phyloP scores from a whole-genome alignment of 2,888 invertebrate species.

The Scaptomyza caliginosa region DNA sequence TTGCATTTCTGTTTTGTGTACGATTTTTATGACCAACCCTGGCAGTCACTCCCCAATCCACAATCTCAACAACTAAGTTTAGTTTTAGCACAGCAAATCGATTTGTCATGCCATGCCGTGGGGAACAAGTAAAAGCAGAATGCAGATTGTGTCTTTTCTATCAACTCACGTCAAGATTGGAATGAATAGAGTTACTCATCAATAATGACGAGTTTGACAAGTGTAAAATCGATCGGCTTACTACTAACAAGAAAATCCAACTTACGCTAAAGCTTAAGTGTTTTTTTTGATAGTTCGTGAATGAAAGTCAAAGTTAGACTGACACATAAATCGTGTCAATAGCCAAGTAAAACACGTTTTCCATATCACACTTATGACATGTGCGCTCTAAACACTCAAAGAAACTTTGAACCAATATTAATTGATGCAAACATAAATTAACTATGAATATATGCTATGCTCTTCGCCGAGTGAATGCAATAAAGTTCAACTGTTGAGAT shows the following conservation, averaged over 20 bases:
- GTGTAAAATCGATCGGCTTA: constrained; percentile 5
- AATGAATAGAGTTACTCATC: neutral
- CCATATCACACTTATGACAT: constrained; percentile 6
- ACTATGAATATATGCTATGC: too few species aligned
- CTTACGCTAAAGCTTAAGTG: constrained; percentile 15
- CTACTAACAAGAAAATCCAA: too few species aligned
- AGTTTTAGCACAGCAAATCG: constrained; percentile 47
- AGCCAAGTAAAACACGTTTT: constrained; percentile 32
- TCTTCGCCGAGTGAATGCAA: too few species aligned
- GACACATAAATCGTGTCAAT: constrained; percentile 35
- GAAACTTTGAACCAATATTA: too few species aligned
- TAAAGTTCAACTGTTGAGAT: constrained; percentile 25
- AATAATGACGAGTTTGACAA: constrained; percentile 3
- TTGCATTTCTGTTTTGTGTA: constrained; percentile 11
- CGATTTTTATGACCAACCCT: constrained; percentile 36
- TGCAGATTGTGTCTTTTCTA: too few species aligned
- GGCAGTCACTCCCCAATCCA: neutral
- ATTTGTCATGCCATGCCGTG: constrained; percentile 41
- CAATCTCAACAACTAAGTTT: neutral
- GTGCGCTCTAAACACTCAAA: constrained; percentile 8
- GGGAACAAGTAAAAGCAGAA: neutral
- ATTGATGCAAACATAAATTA: too few species aligned
- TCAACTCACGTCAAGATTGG: too few species aligned
- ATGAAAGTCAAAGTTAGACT: constrained; percentile 7
- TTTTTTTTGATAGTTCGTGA: constrained; percentile 8